These are phyloP conservation scores for Caenorhabditis wallacei DNA, from an alignment of 2,888 invertebrate genomes.

Conservation along the genomic window DNA sequence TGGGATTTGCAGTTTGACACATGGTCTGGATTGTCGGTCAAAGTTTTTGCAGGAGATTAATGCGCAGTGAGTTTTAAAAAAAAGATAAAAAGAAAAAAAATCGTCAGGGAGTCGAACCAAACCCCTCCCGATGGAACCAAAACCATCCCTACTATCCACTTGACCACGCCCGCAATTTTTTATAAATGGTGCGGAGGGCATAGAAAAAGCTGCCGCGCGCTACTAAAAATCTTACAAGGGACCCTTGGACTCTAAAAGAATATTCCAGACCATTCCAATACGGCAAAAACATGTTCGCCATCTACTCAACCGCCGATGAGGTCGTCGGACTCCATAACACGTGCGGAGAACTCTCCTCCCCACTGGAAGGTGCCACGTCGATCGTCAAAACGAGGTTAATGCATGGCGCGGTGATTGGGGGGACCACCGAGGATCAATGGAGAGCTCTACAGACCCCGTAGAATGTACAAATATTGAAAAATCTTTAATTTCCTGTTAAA, in stretches of 20 bases:
- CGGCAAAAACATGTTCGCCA: conserved; percentile 67
- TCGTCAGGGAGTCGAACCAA: background rate
- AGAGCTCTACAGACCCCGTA: conserved; percentile 59
- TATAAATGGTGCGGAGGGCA: no score
- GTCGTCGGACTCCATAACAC: conserved; percentile 58
- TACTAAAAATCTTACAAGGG: background rate
- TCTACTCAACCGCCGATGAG: conserved; percentile 65
- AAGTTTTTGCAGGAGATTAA: conserved; percentile 64
- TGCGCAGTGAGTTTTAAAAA: conserved; percentile 47
- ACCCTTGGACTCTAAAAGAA: background rate
- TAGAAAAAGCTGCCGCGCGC: no score
- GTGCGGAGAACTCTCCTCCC: conserved; percentile 58
- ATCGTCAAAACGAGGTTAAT: conserved; percentile 51
- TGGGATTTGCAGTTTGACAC: conserved; percentile 56
- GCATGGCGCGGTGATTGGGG: conserved; percentile 65
- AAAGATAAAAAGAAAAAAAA: background rate
- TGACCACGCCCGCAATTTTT: no score
- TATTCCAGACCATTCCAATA: conserved; percentile 62
- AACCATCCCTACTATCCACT: no score
- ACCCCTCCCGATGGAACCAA: background rate
- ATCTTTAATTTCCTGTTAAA: background rate
- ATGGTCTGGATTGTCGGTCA: conserved; percentile 62
- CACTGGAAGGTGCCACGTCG: conserved; percentile 56
- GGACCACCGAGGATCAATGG: conserved; percentile 66
- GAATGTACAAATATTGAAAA: background rate